Evolutionary conservation across 1,140 invertebrate genomes (phyloP).

Genomic region (Leptinotarsa undecemlineata): DNA sequence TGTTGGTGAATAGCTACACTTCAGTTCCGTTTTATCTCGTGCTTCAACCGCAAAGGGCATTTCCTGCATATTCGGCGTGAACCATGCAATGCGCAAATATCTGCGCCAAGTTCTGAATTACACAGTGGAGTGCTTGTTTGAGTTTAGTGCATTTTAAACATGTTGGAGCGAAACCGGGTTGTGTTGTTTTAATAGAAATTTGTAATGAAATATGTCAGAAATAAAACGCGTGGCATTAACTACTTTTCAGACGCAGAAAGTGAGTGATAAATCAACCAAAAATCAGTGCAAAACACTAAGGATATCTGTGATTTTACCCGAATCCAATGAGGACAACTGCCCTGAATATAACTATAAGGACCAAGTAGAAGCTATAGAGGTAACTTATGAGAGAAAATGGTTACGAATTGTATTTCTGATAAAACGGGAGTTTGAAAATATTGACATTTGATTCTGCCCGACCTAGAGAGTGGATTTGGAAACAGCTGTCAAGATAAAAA

Average conservation of each 20-base stretch:
- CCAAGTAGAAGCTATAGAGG: constrained; percentile 64
- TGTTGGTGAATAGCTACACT: too few relatives aligned
- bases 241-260: constrained; percentile 48
- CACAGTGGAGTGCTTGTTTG: constrained; percentile 40
- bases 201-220: constrained; percentile 55
- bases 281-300: constrained; percentile 57
- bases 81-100: constrained; percentile 44
- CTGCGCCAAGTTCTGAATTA: constrained; percentile 36
- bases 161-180: constrained; percentile 53
- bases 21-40: too few relatives aligned
- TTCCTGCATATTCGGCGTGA: neutral
- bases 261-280: constrained; percentile 44
- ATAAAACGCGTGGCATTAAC: constrained; percentile 48
- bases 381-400: constrained; percentile 59
- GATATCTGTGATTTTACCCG: constrained; percentile 63
- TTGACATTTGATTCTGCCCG: neutral
- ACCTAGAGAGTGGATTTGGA: neutral
- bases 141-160: constrained; percentile 52
- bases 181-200: constrained; percentile 48
- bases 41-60: neutral
- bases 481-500: constrained; percentile 20
- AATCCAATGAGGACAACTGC: constrained; percentile 68
- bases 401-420: constrained; percentile 45
- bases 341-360: constrained; percentile 69
- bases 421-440: constrained; percentile 9